Conservation (phyloP, 2,888 invertebrate genomes). For the Pyrochroa serraticornis region DNA sequence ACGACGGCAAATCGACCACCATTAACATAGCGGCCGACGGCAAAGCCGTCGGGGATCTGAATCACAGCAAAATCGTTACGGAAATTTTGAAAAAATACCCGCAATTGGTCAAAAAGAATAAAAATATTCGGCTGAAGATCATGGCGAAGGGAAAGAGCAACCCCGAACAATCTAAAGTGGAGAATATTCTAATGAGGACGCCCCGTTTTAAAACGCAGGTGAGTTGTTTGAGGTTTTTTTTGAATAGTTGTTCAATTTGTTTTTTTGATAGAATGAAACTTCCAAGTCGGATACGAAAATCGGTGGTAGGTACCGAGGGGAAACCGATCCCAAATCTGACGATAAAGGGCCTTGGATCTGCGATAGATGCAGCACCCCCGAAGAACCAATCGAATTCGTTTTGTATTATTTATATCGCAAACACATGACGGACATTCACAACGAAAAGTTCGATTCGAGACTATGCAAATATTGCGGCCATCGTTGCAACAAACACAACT, state of each 20-base stretch:
- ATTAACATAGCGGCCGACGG: slow-evolving; percentile 48
- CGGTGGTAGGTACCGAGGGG: neutral
- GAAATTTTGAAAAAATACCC: slow-evolving; percentile 89
- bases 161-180: neutral
- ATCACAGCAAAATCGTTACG: slow-evolving; percentile 85
- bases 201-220: slow-evolving; percentile 17
- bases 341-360: slow-evolving; percentile 82
- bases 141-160: slow-evolving; percentile 62
- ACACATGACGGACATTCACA: slow-evolving; percentile 81
- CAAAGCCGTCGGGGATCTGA: slow-evolving; percentile 41
- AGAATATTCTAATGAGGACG: slow-evolving; percentile 10
- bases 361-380: slow-evolving; percentile 64
- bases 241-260: too few relatives aligned
- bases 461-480: slow-evolving; percentile 88
- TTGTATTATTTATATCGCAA: slow-evolving; percentile 80
- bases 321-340: slow-evolving; percentile 57
- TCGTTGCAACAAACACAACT: slow-evolving; percentile 73
- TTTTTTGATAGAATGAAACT: neutral
- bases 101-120: slow-evolving; percentile 83
- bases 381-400: slow-evolving; percentile 69
- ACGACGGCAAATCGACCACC: slow-evolving; percentile 61
- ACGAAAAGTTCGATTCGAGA: slow-evolving; percentile 75
- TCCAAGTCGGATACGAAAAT: slow-evolving; percentile 2
- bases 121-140: slow-evolving; percentile 86
- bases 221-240: slow-evolving; percentile 6